Conservation (phyloP, 2,888 invertebrate species). For the Clunio marinus region DNA sequence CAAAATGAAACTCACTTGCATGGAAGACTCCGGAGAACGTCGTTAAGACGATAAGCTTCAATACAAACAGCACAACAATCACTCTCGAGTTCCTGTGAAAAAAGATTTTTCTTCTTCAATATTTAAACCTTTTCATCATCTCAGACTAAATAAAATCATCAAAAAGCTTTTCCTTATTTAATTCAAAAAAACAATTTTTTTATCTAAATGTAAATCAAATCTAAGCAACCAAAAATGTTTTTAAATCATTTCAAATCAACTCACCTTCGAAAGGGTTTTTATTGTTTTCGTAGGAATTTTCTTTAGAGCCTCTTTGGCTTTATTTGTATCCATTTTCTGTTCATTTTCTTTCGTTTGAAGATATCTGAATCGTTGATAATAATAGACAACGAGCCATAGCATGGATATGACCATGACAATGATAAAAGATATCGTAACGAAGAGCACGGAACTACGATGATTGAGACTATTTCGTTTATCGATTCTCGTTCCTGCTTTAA, state of each 20-base stretch:
- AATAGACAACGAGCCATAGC: constrained; percentile 94
- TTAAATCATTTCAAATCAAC: constrained; percentile 42
- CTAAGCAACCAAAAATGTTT: constrained; percentile 5
- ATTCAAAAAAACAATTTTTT: no score
- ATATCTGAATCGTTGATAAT: constrained; percentile 89
- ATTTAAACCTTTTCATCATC: constrained; percentile 37
- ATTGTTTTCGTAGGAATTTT: constrained; percentile 88
- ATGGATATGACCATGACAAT: constrained; percentile 91
- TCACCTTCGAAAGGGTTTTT: constrained; percentile 80
- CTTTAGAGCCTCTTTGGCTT: constrained; percentile 89
- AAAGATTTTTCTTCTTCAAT: no score
- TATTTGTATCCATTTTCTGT: constrained; percentile 60
- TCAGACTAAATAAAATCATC: constrained; percentile 19
- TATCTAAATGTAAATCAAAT: constrained; percentile 38
- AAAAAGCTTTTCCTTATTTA: no score
- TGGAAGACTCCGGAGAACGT: constrained; percentile 81
- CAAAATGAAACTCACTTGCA: constrained; percentile 53
- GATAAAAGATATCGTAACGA: constrained; percentile 93
- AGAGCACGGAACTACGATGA: constrained; percentile 76
- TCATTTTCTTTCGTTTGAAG: constrained; percentile 91
- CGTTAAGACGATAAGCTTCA: constrained; percentile 83
- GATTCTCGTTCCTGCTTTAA: constrained; percentile 62
- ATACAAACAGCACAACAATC: constrained; percentile 95
- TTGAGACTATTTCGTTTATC: constrained; percentile 51
- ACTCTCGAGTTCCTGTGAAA: constrained; percentile 65